These are phyloP conservation scores for Molossus alvarezi DNA, from an alignment of 2,797 vertebrate genomes.

Conservation along the genomic window DNA sequence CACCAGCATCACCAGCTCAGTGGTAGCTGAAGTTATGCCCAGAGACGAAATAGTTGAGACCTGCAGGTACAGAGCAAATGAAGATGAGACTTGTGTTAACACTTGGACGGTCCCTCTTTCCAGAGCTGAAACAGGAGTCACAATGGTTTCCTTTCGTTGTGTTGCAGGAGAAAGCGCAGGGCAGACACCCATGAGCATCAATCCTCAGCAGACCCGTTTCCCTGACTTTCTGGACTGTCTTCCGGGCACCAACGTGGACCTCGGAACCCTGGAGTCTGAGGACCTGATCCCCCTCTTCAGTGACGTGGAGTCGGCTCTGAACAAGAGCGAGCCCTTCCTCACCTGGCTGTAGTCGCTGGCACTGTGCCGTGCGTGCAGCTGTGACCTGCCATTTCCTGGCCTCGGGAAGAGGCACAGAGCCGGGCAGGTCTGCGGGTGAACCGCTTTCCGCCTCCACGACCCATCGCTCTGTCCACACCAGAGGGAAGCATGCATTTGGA, in stretches of 20 bases:
- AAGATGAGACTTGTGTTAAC: neutral
- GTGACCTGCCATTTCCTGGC: constrained; percentile 80
- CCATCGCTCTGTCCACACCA: neutral
- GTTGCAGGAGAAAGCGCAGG: constrained; percentile 91
- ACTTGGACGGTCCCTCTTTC: neutral
- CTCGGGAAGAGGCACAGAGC: constrained; percentile 77
- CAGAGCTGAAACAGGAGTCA: neutral
- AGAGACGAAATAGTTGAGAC: neutral
- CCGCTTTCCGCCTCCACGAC: constrained; percentile 78
- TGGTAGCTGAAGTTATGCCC: neutral
- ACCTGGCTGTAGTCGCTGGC: constrained; percentile 92
- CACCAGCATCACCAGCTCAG: neutral
- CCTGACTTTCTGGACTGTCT: constrained; percentile 96
- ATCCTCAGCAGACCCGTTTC: constrained; percentile 92
- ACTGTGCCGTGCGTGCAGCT: constrained; percentile 6
- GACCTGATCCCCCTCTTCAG: constrained; percentile 96
- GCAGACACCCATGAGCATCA: constrained; percentile 91
- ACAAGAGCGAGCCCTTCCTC: constrained; percentile 94
- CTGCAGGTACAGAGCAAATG: neutral
- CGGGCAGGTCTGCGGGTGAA: constrained; percentile 76
- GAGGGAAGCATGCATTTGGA: neutral
- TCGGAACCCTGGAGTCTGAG: constrained; percentile 94
- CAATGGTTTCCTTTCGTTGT: constrained; percentile 55
- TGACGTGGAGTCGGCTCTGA: constrained; percentile 95
- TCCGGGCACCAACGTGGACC: constrained; percentile 95